Evolutionary conservation across 1,140 invertebrate genomes (phyloP).

Genomic region (Meloidogyne exigua): DNA sequence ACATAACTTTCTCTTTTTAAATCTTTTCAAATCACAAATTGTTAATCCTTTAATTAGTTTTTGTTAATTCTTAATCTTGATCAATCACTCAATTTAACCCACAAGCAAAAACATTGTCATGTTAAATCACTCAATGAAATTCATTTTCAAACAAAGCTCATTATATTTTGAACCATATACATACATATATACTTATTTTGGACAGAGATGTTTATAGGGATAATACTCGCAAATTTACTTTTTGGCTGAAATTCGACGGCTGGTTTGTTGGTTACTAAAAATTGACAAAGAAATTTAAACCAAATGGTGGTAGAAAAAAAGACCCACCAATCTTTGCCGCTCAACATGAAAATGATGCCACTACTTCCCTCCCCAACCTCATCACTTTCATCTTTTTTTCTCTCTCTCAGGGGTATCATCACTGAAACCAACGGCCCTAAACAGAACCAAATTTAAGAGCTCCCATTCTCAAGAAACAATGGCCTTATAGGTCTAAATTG

Average conservation of each 20-base stretch:
- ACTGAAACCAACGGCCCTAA: neutral
- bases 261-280: neutral
- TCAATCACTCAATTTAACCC: no score
- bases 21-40: no score
- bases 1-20: neutral
- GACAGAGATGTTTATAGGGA: neutral
- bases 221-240: neutral
- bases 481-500: no score
- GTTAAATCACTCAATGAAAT: no score
- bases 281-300: constrained; percentile 1
- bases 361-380: neutral
- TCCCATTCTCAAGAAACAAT: neutral
- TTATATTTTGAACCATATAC: no score
- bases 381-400: neutral
- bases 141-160: neutral
- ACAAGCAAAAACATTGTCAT: no score
- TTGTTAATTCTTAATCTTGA: no score
- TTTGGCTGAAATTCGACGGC: neutral
- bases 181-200: neutral
- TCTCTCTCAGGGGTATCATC: neutral
- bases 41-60: no score
- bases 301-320: neutral
- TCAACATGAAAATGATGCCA: neutral
- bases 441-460: neutral
- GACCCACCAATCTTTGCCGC: neutral